Base-by-base conservation (phyloP, 1,140 invertebrate genomes). In the Aradophagus sp. region DNA sequence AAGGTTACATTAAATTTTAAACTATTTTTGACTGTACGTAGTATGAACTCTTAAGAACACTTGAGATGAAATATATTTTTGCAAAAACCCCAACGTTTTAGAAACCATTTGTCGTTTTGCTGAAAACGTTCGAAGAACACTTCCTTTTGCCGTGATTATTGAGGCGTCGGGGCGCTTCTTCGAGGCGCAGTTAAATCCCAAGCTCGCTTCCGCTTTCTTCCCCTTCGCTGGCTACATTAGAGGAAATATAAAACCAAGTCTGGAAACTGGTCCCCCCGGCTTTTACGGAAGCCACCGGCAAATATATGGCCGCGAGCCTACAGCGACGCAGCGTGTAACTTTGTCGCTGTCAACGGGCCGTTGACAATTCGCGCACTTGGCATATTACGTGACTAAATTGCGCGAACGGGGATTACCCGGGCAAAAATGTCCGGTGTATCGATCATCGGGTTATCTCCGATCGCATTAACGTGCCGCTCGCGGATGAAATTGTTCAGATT, bases 351-450 rank as follows among this genome's bases (percentile, higher is more conserved):
- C 69, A 75, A 70, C 58, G 31, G 38, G 10, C 20, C 59, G 58
- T 73, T 68, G 70, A 73, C 63, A 73, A 50, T 73, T 39, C 70
- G 59, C 63, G 70, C 26, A 59, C 53, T 65, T 68, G 63, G 63
- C 63, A 68, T 63, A 73, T 74, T 74, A 74, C 68, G 56, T 65
- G 45, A 65, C 74, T 66, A 61, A 65, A 67, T 70, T 65, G 52
- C 53, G 23, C 52, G 68, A 41, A 26, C 56, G 34, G 32, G 26
- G 42, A 67, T 58, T 55, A 63, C 34, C 32, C 45, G 55, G 39
- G 59, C 23, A 71, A 48, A 56, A 68, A 72, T 62, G 32, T 50
- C 32, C 14, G 16, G 35, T 56, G 65, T 62, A 63, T 66, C 68
- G 20, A 65, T 58, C 59, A 59, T 65, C 29, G 36, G 41, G 55